These are phyloP conservation scores for Protomyctophum bolini DNA, from an alignment of 2,113 vertebrate genomes.

Conservation along the genomic window DNA sequence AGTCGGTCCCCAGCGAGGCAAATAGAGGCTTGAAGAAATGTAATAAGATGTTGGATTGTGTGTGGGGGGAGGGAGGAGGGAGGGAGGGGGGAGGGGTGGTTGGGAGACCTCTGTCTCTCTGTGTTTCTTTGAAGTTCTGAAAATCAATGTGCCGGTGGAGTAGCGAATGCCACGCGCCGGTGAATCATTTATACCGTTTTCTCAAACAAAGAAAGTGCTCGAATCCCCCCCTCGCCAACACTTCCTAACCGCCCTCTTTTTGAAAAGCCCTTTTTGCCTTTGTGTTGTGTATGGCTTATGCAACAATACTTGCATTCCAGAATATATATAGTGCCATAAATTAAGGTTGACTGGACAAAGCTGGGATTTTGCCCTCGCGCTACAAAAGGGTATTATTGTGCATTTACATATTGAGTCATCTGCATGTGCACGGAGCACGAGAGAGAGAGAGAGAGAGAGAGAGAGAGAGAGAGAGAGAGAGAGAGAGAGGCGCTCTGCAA, in stretches of 20 bases:
- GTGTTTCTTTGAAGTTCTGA: constrained; percentile 63
- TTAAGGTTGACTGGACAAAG: constrained; percentile 82
- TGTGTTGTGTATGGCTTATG: constrained; percentile 48
- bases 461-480: constrained; percentile 33
- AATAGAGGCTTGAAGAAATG: too few relatives aligned
- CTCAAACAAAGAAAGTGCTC: constrained; percentile 73
- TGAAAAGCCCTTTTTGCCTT: constrained; percentile 64
- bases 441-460: too few relatives aligned
- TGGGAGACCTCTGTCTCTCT: constrained; percentile 43
- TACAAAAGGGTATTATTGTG: constrained; percentile 79
- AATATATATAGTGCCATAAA: constrained; percentile 78
- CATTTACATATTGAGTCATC: constrained; percentile 55
- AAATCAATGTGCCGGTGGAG: constrained; percentile 69
- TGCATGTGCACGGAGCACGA: constrained; percentile 67
- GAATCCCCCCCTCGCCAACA: constrained; percentile 63
- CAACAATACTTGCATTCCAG: constrained; percentile 71
- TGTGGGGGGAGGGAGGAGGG: constrained; percentile 6
- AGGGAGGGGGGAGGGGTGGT: not conserved
- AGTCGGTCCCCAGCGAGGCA: too few relatives aligned
- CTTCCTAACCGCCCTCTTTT: constrained; percentile 65
- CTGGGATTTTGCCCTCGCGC: constrained; percentile 76
- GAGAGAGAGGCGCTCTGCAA: constrained; percentile 41
- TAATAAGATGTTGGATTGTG: too few relatives aligned
- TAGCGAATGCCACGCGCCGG: constrained; percentile 69
- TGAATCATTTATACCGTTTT: constrained; percentile 76